These are phyloP conservation scores for Channa maculata DNA, from an alignment of 2,113 vertebrate genomes.

Conservation along the genomic window DNA sequence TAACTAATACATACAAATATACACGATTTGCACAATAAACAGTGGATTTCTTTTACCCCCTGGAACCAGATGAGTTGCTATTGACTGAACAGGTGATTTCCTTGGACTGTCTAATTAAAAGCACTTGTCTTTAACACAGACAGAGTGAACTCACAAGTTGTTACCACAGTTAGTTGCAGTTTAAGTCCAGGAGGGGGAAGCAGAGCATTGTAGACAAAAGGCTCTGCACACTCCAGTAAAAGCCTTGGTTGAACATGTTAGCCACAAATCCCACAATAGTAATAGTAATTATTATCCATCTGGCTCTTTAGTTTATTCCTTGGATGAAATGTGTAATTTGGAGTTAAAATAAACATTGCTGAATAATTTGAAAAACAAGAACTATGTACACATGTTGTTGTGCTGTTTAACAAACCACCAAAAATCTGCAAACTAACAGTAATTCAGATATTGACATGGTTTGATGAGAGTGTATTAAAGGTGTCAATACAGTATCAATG, in stretches of 20 bases:
- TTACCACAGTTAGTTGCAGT: neutral
- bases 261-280: neutral
- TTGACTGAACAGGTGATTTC: too few species aligned
- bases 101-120: too few species aligned
- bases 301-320: neutral
- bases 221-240: neutral
- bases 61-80: too few species aligned
- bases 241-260: neutral
- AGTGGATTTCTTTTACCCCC: too few species aligned
- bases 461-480: neutral
- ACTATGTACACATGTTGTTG: too few species aligned
- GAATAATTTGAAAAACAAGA: too few species aligned
- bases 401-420: neutral
- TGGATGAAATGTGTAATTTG: neutral
- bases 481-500: too few species aligned
- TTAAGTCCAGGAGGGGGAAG: constrained; percentile 51
- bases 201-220: constrained; percentile 20
- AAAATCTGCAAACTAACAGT: neutral
- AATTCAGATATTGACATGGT: neutral
- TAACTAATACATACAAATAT: too few species aligned
- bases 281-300: neutral
- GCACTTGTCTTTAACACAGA: too few species aligned
- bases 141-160: too few species aligned
- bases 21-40: too few species aligned
- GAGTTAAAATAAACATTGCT: neutral